Percentiles rank a stretch among this genome's conserved stretches.
Evolutionary conservation across 1,140 invertebrate genomes (phyloP).

Genomic region (Penaeus indicus): DNA sequence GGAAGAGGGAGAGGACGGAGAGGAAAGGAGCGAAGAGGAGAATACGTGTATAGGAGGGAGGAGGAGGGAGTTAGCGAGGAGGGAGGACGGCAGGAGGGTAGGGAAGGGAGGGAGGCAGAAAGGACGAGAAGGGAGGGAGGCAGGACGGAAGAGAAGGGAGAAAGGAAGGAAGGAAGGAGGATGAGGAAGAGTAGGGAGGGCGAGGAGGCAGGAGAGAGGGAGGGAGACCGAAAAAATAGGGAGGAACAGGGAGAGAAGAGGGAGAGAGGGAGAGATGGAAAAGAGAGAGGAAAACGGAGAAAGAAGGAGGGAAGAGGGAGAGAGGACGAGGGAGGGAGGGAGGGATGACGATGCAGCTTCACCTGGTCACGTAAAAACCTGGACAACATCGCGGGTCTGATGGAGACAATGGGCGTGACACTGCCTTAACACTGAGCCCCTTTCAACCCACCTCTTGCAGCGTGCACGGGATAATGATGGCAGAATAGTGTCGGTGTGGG

Average conservation of each 20-base stretch:
- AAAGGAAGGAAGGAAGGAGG: not conserved
- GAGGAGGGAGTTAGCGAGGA: not conserved
- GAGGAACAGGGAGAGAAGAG: too few relatives aligned
- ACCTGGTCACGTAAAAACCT: conserved; percentile 38
- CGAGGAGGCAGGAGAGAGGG: not conserved
- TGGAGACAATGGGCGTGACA: conserved; percentile 50
- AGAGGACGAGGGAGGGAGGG: not conserved
- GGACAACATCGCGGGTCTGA: conserved; percentile 39
- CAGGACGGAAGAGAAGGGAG: not conserved
- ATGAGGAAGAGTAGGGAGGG: not conserved
- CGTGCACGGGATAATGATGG: conserved; percentile 48
- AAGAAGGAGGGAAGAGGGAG: not conserved
- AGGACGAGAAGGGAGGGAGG: not conserved
- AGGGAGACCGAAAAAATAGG: not conserved
- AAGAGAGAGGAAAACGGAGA: not conserved
- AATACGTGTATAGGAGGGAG: not conserved
- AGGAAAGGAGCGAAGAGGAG: not conserved
- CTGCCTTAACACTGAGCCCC: conserved; percentile 28
- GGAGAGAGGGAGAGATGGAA: not conserved
- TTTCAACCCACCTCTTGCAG: conserved; percentile 37
- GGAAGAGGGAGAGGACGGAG: not conserved
- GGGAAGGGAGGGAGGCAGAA: not conserved
- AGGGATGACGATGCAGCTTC: conserved; percentile 33
- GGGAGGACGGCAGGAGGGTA: not conserved
- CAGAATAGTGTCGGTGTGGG: conserved; percentile 40